Percentiles rank a stretch among this genome's conserved stretches.
phyloP scores from a whole-genome alignment of 2,888 invertebrate species.

The Petrophora chlorosata region DNA sequence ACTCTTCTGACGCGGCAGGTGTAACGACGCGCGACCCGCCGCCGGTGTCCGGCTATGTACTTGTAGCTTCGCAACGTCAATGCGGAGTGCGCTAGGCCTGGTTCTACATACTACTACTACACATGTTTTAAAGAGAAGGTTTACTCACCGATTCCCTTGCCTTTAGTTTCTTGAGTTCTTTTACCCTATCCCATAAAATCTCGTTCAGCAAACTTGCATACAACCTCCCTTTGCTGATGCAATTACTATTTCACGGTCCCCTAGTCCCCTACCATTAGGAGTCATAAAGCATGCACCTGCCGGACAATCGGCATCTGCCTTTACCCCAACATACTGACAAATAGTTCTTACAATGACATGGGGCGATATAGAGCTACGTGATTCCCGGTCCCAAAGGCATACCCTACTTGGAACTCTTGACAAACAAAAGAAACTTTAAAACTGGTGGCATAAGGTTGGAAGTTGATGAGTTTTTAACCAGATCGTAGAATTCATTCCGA shows the following conservation, averaged over 20 bases:
- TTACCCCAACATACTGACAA: constrained; percentile 35
- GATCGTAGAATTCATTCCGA: neutral
- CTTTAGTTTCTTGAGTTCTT: too few species aligned
- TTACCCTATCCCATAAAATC: too few species aligned
- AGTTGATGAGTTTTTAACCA: neutral
- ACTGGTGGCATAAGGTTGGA: too few species aligned
- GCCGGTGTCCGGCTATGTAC: too few species aligned
- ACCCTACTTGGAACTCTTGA: constrained; percentile 11
- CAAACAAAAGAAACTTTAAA: constrained; percentile 14
- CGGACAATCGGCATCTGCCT: constrained; percentile 31
- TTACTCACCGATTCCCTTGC: too few species aligned
- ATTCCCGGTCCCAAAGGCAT: constrained; percentile 9
- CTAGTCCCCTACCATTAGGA: constrained; percentile 6
- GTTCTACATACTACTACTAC: too few species aligned
- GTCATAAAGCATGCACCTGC: constrained; percentile 28
- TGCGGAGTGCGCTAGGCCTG: too few species aligned
- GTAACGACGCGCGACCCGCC: too few species aligned
- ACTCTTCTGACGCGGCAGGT: too few species aligned
- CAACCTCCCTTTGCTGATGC: neutral
- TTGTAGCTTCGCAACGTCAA: too few species aligned
- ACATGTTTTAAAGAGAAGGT: too few species aligned
- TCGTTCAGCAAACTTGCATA: too few species aligned
- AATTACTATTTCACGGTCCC: constrained; percentile 5
- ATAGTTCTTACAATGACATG: constrained; percentile 36
- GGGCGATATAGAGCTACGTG: constrained; percentile 32